Conservation (phyloP, 2,888 invertebrate genomes). For the Troglohyphantes excavatus region DNA sequence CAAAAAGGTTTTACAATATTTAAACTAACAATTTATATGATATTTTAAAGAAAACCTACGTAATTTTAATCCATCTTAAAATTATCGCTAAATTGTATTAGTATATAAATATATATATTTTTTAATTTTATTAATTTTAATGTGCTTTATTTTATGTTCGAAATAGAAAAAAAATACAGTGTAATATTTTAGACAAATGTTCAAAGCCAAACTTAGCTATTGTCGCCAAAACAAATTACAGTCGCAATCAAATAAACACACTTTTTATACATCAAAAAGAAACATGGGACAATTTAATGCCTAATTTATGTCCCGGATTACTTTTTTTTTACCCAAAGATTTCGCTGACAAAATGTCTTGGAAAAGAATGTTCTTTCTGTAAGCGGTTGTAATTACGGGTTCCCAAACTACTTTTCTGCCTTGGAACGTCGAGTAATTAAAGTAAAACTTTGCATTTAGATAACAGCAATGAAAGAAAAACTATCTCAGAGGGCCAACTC, state of each 20-base stretch:
- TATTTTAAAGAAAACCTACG: no score
- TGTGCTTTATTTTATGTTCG: no score
- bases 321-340: slow-evolving; percentile 4
- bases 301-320: slow-evolving; percentile 43
- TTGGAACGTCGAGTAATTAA: slow-evolving; percentile 49
- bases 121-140: no score
- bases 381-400: slow-evolving; percentile 45
- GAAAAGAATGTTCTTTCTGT: slow-evolving; percentile 7
- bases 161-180: no score
- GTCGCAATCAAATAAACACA: slow-evolving; percentile 5
- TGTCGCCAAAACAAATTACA: slow-evolving; percentile 20
- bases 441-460: slow-evolving; percentile 63
- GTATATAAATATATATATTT: no score
- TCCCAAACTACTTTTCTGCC: slow-evolving; percentile 42
- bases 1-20: no score
- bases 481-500: slow-evolving; percentile 14
- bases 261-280: slow-evolving; percentile 3
- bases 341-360: not conserved
- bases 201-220: not conserved
- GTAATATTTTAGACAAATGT: slow-evolving; percentile 6
- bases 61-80: no score
- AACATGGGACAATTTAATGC: slow-evolving; percentile 45
- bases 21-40: no score
- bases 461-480: slow-evolving; percentile 25
- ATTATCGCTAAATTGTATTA: no score